Base-by-base conservation (phyloP, 2,113 vertebrate genomes). In the Eleginops maclovinus region DNA sequence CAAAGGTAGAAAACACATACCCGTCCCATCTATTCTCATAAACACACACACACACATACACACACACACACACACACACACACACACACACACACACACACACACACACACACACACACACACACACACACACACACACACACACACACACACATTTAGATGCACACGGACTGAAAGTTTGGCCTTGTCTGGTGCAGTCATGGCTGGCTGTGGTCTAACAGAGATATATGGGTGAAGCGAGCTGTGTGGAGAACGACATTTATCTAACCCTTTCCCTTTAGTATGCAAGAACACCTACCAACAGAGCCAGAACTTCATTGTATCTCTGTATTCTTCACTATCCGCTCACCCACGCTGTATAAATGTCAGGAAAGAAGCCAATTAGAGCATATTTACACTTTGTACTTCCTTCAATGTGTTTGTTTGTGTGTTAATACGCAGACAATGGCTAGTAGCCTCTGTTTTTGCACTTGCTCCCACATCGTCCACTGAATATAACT, bases 101-200 rank as follows among this genome's bases (percentile, higher is more conserved):
- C 60, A 41, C 43, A 22, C 60, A 69, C 54, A 56, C 55, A 31
- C 62, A 80, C 60, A 69, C 54, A 56, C 55, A 31, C 62, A 80
- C 60, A 69, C 54, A 56, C 55, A 31, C 62, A 65, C 36, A 62
- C 59, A 66, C 50, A 67, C 70, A 63, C 58, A 66, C 58, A 79
- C 51, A 74, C 50, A 65, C 56, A 53, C 62, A 55, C 70, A 59
- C 60, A 41, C 43, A 22, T 16, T 58, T 10, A 79, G 6, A 65
- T 8, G 55, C 72, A 75, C 70, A 69, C 17, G 64, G 22, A 54
- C 69, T 50, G 63, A 31, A 21, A 64, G 74, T 46, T 62, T n/a
- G 85, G 86, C 89, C 89, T 92, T 89, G 89, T 79, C 80, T 88
- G 75, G 66, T 78, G 90, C 85, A 78, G 64, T 71, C 81, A 82